These are phyloP conservation scores for Atherinosoma microstoma DNA, from an alignment of 2,797 vertebrate species.

Conservation along the genomic window DNA sequence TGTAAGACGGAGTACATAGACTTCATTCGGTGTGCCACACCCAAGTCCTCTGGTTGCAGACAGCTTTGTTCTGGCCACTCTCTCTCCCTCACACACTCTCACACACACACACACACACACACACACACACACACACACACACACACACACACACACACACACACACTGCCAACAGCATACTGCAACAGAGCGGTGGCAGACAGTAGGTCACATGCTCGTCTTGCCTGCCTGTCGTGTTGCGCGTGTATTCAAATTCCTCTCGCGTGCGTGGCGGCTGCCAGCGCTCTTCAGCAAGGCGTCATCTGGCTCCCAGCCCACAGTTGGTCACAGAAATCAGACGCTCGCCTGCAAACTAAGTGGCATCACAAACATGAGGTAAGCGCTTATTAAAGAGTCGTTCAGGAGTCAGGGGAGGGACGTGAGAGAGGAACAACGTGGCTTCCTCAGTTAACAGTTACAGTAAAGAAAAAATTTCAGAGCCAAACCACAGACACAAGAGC, in stretches of 20 bases:
- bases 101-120: not conserved
- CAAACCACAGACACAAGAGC: constrained; percentile 43
- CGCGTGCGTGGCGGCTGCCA: constrained; percentile 42
- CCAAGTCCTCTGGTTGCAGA: constrained; percentile 65
- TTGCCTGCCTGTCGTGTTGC: constrained; percentile 31
- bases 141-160: not conserved
- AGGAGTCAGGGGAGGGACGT: constrained; percentile 33
- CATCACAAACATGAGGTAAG: constrained; percentile 48
- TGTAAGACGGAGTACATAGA: not conserved
- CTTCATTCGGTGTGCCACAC: constrained; percentile 54
- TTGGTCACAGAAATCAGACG: constrained; percentile 51
- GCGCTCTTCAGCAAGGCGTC: constrained; percentile 40
- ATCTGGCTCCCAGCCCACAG: constrained; percentile 45
- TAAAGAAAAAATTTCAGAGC: constrained; percentile 16
- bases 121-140: too few relatives aligned
- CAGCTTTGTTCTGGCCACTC: constrained; percentile 74
- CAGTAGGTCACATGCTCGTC: constrained; percentile 55
- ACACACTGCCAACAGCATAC: constrained; percentile 40
- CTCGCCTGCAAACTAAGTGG: constrained; percentile 32
- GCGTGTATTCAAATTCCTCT: constrained; percentile 62
- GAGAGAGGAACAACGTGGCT: constrained; percentile 16
- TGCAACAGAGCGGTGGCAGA: constrained; percentile 60
- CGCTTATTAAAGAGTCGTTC: constrained; percentile 49
- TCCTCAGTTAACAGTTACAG: constrained; percentile 33
- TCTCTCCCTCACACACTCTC: constrained; percentile 23